Percentiles rank a stretch among this genome's conserved stretches.
phyloP scores from a whole-genome alignment of 1,140 invertebrate species.

The Penaeus chinensis region DNA sequence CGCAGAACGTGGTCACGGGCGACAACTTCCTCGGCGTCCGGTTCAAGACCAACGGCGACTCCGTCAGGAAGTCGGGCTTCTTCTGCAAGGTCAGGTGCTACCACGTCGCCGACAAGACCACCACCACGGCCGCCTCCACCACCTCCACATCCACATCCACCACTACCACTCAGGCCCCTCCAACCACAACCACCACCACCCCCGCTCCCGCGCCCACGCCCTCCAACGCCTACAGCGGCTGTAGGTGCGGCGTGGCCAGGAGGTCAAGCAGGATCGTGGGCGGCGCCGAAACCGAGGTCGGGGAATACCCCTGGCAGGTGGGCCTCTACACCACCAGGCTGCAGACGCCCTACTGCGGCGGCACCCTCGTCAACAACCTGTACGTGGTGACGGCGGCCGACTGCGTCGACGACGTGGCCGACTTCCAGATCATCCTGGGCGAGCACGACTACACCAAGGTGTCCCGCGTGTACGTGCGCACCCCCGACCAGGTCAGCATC shows the following conservation, averaged over 20 bases:
- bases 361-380: conserved; percentile 67
- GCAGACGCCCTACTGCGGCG: conserved; percentile 67
- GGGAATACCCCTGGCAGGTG: conserved; percentile 57
- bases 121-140: too few species aligned
- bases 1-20: background rate
- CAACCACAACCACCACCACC: too few species aligned
- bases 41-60: conserved; percentile 19
- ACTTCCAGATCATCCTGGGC: too few species aligned
- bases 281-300: conserved; percentile 26
- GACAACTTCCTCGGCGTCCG: background rate
- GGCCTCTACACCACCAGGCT: conserved; percentile 14
- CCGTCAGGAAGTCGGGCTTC: background rate
- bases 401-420: conserved; percentile 63
- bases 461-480: too few species aligned
- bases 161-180: too few species aligned
- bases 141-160: too few species aligned
- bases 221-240: too few species aligned
- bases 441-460: too few species aligned
- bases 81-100: background rate
- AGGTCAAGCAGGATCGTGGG: conserved; percentile 33
- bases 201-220: too few species aligned
- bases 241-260: conserved; percentile 13
- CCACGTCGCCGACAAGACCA: too few species aligned
- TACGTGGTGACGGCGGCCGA: conserved; percentile 70
- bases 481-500: too few species aligned